Evolutionary conservation across 2,113 vertebrate genomes (phyloP), one percentile per base, ranked within the genome.

Genomic region (Pteronura brasiliensis): DNA sequence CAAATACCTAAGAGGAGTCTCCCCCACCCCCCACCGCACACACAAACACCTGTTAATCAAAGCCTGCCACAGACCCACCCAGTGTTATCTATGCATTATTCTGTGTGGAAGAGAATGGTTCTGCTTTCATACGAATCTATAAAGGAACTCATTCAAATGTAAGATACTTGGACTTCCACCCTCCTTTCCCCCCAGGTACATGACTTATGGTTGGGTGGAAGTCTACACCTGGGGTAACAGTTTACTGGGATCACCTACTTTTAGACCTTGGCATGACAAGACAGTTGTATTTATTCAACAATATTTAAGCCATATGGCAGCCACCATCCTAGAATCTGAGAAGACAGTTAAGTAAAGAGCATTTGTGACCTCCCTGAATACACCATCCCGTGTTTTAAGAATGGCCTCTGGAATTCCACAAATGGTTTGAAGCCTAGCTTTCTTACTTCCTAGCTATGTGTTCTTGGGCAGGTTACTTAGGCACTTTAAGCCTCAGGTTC

Each of bases 291-390:
- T 95, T 91, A 36, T 69, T 90, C 59, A 44, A 44, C 59, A 82
- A 27, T 52, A 87, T 91, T 94, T 71, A 44, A 97, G 69, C 81
- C 63, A 25, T 94, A 69, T 88, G 44, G 71, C 92, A 94, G 76
- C 67, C 86, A 39, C 57, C 4, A 21, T 96, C 57, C 57, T 96
- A 55, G 69, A 74, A 71, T 61, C 67, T 83, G 76, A 93, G 61
- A 69, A 92, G 69, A 86, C 76, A 79, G 55, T 29, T 61, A n/a
- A 95, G 55, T 80, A 57, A 82, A 67, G 63, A 93, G 34, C 55
- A 67, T 87, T 61, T 95, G 59, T 90, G 31, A 74, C 63, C 61
- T 93, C 52, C 67, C 63, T 71, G 84, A 90, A 80, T 27, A 57
- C 55, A 14, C 29, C 55, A 49, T 76, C 82, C 47, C 76, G 34